A percentile compares a stretch with the other conserved stretches of the same genome.
Conservation (phyloP, 30 jellyfish, hydroid and myxozoan species). For the Mastigias papua region DNA sequence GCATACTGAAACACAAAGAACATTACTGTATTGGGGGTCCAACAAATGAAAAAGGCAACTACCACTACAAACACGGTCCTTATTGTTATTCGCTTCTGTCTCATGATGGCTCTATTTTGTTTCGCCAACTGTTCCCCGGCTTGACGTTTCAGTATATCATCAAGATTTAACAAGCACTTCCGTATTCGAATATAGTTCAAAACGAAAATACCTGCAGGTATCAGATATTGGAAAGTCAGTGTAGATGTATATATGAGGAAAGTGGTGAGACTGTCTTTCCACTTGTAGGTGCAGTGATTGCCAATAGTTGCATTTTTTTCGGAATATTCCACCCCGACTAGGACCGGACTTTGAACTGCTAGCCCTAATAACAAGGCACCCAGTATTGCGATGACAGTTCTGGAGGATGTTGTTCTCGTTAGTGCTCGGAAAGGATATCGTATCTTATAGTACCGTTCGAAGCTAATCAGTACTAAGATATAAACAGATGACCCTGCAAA, state of each 20-base stretch:
- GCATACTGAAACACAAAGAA: conserved; percentile 64
- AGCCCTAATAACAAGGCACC: conserved; percentile 37
- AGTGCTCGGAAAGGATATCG: conserved; percentile 48
- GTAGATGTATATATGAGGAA: conserved; percentile 14
- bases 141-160: conserved; percentile 23
- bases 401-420: conserved; percentile 16
- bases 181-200: conserved; percentile 40
- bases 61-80: conserved; percentile 45
- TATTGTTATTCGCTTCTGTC: conserved; percentile 55
- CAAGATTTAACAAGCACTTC: conserved; percentile 15
- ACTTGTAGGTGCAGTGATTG: conserved; percentile 53
- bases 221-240: conserved; percentile 35
- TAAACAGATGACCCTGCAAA: conserved; percentile 45
- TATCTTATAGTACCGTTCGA: conserved; percentile 59
- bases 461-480: conserved; percentile 37
- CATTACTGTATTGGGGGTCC: conserved; percentile 78
- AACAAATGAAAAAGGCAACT: conserved; percentile 80
- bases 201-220: conserved; percentile 54
- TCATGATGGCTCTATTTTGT: not conserved
- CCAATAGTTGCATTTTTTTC: conserved; percentile 53
- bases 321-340: conserved; percentile 59
- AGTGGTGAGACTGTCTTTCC: not conserved
- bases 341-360: conserved; percentile 60
- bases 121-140: not conserved
- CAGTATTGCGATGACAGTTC: not conserved